phyloP scores from a whole-genome alignment of 2,888 invertebrate genomes.

The Seira ritae region DNA sequence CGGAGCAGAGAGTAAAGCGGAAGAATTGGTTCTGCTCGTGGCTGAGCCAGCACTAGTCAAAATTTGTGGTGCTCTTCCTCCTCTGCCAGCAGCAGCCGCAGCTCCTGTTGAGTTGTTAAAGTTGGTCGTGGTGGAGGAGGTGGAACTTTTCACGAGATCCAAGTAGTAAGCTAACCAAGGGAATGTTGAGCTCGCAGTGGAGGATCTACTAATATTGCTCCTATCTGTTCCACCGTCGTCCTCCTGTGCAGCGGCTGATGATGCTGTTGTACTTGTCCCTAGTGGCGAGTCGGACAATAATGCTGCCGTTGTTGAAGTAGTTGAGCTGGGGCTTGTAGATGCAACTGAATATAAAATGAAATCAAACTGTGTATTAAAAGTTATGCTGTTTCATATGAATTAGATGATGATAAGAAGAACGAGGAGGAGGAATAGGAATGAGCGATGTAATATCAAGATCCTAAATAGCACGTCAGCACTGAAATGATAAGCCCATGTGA shows the following conservation, averaged over 20 bases:
- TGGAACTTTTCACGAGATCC: constrained; percentile 62
- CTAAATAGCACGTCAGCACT: no score
- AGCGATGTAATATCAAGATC: no score
- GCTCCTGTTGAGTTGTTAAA: constrained; percentile 20
- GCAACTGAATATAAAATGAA: no score
- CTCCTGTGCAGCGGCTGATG: not conserved
- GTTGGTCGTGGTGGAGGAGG: constrained; percentile 35
- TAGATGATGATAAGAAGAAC: no score
- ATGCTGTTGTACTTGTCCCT: not conserved
- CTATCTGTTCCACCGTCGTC: constrained; percentile 19
- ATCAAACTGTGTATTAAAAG: no score
- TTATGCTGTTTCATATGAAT: no score
- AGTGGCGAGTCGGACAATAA: no score
- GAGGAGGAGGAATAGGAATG: no score
- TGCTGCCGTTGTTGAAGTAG: no score
- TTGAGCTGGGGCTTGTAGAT: no score
- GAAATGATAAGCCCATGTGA: no score
- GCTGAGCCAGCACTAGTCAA: constrained; percentile 33
- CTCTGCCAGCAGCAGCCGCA: constrained; percentile 17
- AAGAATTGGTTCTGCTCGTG: constrained; percentile 48
- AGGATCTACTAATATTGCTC: constrained; percentile 33
- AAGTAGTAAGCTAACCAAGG: constrained; percentile 69
- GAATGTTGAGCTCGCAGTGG: constrained; percentile 47
- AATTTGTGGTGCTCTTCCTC: constrained; percentile 12
- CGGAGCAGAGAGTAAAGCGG: constrained; percentile 38